These are phyloP conservation scores for Zapus hudsonius DNA, from an alignment of 2,113 vertebrate species.

Conservation along the genomic window DNA sequence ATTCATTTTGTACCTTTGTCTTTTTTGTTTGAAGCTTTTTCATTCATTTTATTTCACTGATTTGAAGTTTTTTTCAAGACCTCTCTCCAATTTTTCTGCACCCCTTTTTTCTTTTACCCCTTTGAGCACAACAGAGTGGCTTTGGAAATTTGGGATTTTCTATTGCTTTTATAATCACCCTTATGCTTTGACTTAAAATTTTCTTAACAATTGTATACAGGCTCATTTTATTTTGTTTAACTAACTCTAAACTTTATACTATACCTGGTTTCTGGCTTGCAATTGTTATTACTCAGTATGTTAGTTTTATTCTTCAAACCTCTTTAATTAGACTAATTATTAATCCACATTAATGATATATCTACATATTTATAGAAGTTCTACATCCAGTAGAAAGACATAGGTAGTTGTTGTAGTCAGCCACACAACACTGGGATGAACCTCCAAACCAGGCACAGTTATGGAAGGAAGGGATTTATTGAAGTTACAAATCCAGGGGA, in stretches of 20 bases:
- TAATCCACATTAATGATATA: background rate
- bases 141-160: conserved; percentile 10
- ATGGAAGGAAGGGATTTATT: too few species aligned
- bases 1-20: background rate
- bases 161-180: background rate
- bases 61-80: background rate
- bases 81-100: background rate
- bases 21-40: too few species aligned
- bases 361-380: background rate
- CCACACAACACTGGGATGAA: too few species aligned
- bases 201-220: background rate
- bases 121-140: background rate
- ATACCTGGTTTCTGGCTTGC: background rate
- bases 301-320: background rate
- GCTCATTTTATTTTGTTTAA: background rate
- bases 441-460: too few species aligned
- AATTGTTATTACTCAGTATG: background rate
- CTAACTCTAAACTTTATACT: background rate
- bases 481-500: too few species aligned
- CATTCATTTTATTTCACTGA: too few species aligned
- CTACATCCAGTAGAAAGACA: background rate
- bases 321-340: background rate
- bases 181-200: background rate
- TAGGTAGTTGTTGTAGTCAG: too few species aligned
- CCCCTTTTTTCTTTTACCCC: background rate